Conservation (phyloP, 2,888 invertebrate species). For the Drosophila macrospina region DNA sequence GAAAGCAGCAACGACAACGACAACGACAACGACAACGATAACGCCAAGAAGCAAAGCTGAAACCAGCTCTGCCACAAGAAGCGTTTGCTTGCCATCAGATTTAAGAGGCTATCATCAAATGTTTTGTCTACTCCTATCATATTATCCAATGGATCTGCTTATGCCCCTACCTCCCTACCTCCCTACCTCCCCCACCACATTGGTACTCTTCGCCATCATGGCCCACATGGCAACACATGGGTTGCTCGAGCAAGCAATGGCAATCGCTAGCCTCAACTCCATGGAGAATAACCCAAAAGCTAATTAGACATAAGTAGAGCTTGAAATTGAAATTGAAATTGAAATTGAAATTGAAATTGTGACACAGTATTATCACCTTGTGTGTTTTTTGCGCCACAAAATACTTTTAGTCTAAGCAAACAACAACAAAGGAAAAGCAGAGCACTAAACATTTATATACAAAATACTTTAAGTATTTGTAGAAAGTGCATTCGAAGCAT, state of each 20-base stretch:
- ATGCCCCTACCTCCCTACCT: too few relatives aligned
- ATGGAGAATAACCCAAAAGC: not conserved
- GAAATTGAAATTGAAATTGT: not conserved
- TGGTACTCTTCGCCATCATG: too few relatives aligned
- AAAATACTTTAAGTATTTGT: too few relatives aligned
- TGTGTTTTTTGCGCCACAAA: too few relatives aligned
- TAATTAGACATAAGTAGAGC: not conserved
- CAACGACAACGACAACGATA: conserved; percentile 14
- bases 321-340: too few relatives aligned
- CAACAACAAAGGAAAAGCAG: too few relatives aligned
- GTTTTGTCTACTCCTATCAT: conserved; percentile 53
- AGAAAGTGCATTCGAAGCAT: too few relatives aligned
- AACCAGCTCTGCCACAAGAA: conserved; percentile 45
- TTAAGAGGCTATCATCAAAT: conserved; percentile 44
- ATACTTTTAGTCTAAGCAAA: too few relatives aligned
- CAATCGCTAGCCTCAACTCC: not conserved
- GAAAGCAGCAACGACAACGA: conserved; percentile 13
- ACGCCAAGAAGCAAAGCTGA: conserved; percentile 26
- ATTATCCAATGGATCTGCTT: conserved; percentile 61
- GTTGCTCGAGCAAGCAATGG: conserved; percentile 27
- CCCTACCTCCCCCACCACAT: too few relatives aligned
- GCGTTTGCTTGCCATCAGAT: conserved; percentile 11
- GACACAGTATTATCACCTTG: too few relatives aligned
- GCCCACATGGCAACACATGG: conserved; percentile 37
- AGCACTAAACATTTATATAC: too few relatives aligned